Base-by-base conservation (phyloP, 2,888 invertebrate species). In the Morpho achilles region DNA sequence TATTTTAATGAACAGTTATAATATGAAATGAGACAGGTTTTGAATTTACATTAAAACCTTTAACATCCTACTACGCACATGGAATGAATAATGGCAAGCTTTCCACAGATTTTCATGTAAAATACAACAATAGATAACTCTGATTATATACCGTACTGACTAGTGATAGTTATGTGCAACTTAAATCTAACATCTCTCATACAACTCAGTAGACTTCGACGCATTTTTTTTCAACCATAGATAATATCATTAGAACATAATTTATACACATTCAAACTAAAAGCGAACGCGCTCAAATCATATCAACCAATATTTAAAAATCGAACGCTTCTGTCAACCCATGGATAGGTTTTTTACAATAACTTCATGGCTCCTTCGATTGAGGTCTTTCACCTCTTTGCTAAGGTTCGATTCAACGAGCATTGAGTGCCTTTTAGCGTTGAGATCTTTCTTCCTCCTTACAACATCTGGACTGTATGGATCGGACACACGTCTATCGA, bases 291-390 rank as follows among this genome's bases (percentile, higher is more conserved):
- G 56, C 48, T 56, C 49, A 56, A 63, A 50, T 55, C 63, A 62
- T 57, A 63, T 63, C 64, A 55, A 64, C 65, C 65, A 53, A 62
- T 67, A 56, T 51, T 61, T 45, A 59, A 62, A 62, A 66, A 63
- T 54, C 52, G 62, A 68, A 61, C 61, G 63, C 63, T 68, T 60
- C 49, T 69, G 80, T 90, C 89, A 90, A 82, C 90, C 90, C 79
- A 88, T 82, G 45, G 89, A 88, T 9, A 87, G 73, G 62, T 90
- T 86, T 68, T 89, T 86, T 16, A 87, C 82, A 49, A 82, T 79
- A 57, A 80, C 80, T 59, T 87, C 85, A 54, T 88, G 87, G 71
- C 88, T 89, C 58, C 88, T 74, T 50, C 90, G 71, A 61, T 87
- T 87, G 10, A 85, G 67, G 59, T 87, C 87, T 64, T 84, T 85